Percentiles rank a stretch among this genome's conserved stretches.
These are phyloP conservation scores for Pocillopora grandis DNA, from an alignment of 92 coral and sea anemone species.

Conservation along the genomic window DNA sequence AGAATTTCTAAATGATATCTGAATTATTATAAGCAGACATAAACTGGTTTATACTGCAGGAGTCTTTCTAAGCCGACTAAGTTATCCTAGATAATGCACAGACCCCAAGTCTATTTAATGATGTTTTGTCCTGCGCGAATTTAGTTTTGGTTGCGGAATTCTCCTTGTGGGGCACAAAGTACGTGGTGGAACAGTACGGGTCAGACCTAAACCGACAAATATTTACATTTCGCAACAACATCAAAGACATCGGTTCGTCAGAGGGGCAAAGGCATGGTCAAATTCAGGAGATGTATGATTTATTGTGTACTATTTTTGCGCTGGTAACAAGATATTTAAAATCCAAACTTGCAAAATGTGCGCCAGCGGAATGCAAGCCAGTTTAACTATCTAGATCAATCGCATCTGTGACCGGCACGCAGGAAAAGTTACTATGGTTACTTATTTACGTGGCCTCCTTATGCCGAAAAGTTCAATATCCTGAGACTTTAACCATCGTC, in stretches of 20 bases:
- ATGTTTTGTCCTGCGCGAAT: neutral
- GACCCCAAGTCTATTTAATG: slow-evolving; percentile 19
- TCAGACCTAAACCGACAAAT: slow-evolving; percentile 7
- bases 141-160: neutral
- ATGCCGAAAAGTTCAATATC: too few species aligned
- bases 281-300: slow-evolving; percentile 9
- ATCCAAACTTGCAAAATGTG: neutral
- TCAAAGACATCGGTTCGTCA: slow-evolving; percentile 6
- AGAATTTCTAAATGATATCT: neutral
- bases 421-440: neutral
- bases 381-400: neutral
- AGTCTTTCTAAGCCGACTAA: too few species aligned
- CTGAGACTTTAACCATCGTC: too few species aligned
- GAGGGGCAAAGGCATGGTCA: slow-evolving; percentile 5
- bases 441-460: neutral
- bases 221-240: slow-evolving; percentile 21
- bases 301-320: slow-evolving; percentile 1
- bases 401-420: neutral
- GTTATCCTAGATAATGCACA: neutral
- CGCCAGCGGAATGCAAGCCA: neutral
- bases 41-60: too few species aligned
- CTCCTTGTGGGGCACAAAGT: slow-evolving; percentile 34
- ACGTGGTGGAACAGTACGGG: neutral
- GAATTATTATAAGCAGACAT: too few species aligned
- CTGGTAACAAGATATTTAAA: slow-evolving; percentile 1